Percentiles rank a stretch among this genome's conserved stretches.
phyloP scores from a whole-genome alignment of 92 coral and sea anemone genomes.

The Ricordea florida region DNA sequence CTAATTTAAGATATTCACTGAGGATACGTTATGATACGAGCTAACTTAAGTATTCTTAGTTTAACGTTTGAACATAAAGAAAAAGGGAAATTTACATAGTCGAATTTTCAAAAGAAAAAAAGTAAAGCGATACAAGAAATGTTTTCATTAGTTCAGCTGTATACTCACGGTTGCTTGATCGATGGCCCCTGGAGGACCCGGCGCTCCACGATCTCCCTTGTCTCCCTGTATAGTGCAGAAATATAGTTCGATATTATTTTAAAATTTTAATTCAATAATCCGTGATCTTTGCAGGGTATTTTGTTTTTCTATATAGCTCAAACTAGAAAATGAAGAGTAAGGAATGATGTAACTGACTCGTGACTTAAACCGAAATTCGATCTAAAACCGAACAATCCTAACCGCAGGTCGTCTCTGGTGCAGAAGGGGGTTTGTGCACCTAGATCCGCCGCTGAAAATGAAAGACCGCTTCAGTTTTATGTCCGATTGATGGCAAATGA shows the following conservation, averaged over 20 bases:
- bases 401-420: too few species aligned
- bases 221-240: slow-evolving; percentile 29
- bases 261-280: neutral
- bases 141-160: neutral
- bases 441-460: neutral
- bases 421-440: too few species aligned
- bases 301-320: too few species aligned
- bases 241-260: neutral
- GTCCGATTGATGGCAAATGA: neutral
- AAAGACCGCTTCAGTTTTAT: neutral
- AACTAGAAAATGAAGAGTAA: too few species aligned
- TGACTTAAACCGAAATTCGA: too few species aligned
- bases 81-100: neutral
- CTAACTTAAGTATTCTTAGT: too few species aligned
- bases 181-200: slow-evolving; percentile 42
- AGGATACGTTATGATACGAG: too few species aligned
- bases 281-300: too few species aligned
- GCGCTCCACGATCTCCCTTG: slow-evolving; percentile 35
- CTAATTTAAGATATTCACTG: too few species aligned
- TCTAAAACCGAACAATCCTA: too few species aligned
- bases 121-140: neutral
- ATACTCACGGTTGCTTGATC: slow-evolving; percentile 7
- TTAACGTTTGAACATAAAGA: too few species aligned
- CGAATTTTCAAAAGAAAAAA: neutral
- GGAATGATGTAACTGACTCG: too few species aligned